Evolutionary conservation across 2,888 invertebrate species (phyloP), one percentile per base, ranked within the genome.

Genomic region (Watsonalla cultraria): DNA sequence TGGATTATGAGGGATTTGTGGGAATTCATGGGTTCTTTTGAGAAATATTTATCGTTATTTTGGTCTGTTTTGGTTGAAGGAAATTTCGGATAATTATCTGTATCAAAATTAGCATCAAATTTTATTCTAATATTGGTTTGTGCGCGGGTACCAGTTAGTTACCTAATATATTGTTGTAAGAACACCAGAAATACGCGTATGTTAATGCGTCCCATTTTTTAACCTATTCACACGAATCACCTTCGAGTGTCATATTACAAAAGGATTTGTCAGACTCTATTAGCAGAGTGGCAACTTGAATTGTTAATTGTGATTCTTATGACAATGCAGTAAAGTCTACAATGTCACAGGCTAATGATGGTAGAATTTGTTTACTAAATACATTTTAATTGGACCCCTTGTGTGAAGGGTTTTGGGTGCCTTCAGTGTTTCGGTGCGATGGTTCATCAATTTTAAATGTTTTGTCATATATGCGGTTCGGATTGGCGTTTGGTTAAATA

Each of bases 361-460:
- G 60, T 65, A 65, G 74, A 80, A 84, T 84, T 83, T 81, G 62
- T 66, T 74, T 77, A 62, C 68, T 80, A 86, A 87, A 79, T 79
- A 76, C 74, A 67, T 71, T 84, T 83, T 86, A 86, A 88, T 88
- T 85, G 82, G 81, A 55, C 66, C 72, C 78, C 74, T 71, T 66
- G 70, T 70, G 74, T 68, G 11, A 11, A 61, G 59, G 46, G 52
- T 55, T 59, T 60, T 50, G 54, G 62, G 58, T 54, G 56, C 57
- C 51, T 58, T 49, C 37, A 11, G 11, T 42, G 5, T 8, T 42
- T 42, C 11, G 11, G 42, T 42, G 11, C 65, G 59, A 66, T 62
- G 65, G 66, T 65, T 59, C 57, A 59, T 72, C 74, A 73, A 62
- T 66, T 75, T 66, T 66, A 70, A 71, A 71, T 72, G 65, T 68